Conservation (phyloP, 2,888 invertebrate genomes). For the Nomada goodeniana region DNA sequence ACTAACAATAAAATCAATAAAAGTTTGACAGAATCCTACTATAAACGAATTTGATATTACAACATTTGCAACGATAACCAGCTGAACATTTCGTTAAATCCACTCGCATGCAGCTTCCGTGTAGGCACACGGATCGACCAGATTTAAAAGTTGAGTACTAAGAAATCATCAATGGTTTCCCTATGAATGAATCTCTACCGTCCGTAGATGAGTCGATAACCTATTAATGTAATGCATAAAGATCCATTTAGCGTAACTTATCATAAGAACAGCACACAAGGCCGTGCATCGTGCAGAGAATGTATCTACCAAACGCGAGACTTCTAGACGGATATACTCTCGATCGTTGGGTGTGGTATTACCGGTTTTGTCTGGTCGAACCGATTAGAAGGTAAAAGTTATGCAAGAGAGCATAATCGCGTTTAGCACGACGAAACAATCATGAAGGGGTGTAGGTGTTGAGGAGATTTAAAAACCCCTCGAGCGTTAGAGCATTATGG, state of each 20-base stretch:
- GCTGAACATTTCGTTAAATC: no score
- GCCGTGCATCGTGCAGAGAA: slow-evolving; percentile 63
- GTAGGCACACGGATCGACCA: no score
- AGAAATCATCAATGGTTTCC: neutral
- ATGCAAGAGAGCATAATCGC: slow-evolving; percentile 72
- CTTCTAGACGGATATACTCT: slow-evolving; percentile 52
- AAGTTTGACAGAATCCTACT: no score
- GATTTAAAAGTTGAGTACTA: no score
- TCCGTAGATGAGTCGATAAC: slow-evolving; percentile 53
- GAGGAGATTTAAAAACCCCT: slow-evolving; percentile 24
- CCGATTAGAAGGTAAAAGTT: slow-evolving; percentile 78
- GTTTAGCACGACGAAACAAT: slow-evolving; percentile 58
- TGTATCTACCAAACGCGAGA: slow-evolving; percentile 43
- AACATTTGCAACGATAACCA: no score
- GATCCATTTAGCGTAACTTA: slow-evolving; percentile 71
- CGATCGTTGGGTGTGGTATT: slow-evolving; percentile 80
- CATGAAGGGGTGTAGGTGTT: slow-evolving; percentile 59
- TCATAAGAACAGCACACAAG: slow-evolving; percentile 74
- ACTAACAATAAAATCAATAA: no score
- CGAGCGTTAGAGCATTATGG: neutral
- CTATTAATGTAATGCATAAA: slow-evolving; percentile 42
- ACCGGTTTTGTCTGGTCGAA: slow-evolving; percentile 78
- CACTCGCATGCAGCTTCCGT: no score
- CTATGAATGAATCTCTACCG: slow-evolving; percentile 18
- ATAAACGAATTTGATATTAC: no score